Base-by-base conservation (phyloP, 2,113 vertebrate species). In the Stigmatopora nigra region DNA sequence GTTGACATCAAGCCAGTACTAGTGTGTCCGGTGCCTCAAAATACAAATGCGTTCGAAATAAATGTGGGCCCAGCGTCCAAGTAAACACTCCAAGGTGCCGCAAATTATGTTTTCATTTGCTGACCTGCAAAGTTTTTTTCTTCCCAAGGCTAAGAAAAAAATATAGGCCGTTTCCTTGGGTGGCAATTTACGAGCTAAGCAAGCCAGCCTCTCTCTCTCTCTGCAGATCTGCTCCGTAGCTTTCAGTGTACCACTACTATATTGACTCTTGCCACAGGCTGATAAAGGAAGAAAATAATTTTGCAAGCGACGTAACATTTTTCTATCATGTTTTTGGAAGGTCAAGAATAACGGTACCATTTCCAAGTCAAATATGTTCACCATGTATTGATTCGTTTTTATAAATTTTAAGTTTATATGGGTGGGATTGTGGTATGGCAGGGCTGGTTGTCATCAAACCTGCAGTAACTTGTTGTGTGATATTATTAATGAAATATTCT, bases 21-120 rank as follows among this genome's bases (percentile, higher is more conserved):
- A 52, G 69, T 72, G 79, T 69, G 75, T 81, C 76, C 76, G 78
- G 65, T 65, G 66, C 81, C 69, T 78, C 78, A 78, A 82, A 84
- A 82, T 78, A 83, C 73, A 65, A 62, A 58, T 65, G 53, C 72
- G 58, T 79, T 80, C 77, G 71, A 58, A 68, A 38, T 73, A 67
- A 78, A 61, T 75, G 8, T 69, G 75, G 68, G 60, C 68, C 25
- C 22, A 17, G 1, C 4, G 55, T 60, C n/a, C 10, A 19, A 22
- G 64, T 61, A 72, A 70, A 72, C 67, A 69, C 64, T 76, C 63
- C 5, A 65, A 66, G 74, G 65, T 76, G 52, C 67, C 74, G 35
- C 63, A 76, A 68, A 79, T 79, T 73, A 79, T 65, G 67, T 70
- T 67, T 72, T 69, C 63, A 74, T 77, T 74, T 46, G 87, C 83